phyloP scores from a whole-genome alignment of 64 coral and sea anemone species.

The Platygyra sinensis region DNA sequence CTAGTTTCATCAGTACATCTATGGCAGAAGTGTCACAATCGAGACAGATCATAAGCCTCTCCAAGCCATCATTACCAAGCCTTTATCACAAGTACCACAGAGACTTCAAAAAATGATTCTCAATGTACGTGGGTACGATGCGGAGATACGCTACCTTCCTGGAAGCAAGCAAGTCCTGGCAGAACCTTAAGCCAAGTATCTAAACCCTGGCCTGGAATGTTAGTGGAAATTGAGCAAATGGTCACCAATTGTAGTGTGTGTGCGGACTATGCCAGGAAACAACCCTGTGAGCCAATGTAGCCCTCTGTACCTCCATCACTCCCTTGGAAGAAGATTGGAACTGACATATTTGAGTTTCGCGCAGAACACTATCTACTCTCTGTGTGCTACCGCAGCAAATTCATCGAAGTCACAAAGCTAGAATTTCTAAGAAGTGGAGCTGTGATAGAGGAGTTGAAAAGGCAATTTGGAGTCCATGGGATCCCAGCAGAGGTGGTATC shows the following conservation, averaged over 20 bases:
- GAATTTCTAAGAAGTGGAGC: conserved; percentile 1
- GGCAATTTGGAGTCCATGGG: conserved; percentile 8
- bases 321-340: conserved; percentile 27
- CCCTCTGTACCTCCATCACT: neutral
- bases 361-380: neutral
- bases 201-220: conserved; percentile 45
- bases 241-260: neutral
- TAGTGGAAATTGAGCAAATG: neutral
- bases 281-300: conserved; percentile 1
- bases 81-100: no score
- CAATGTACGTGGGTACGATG: no score
- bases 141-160: no score
- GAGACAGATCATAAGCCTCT: no score
- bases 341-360: neutral
- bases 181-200: conserved; percentile 1
- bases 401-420: neutral
- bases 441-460: conserved; percentile 17
- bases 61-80: no score
- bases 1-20: no score
- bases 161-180: no score
- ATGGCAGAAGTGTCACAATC: no score
- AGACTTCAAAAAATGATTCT: no score
- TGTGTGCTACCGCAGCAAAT: conserved; percentile 26
- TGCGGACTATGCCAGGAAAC: neutral
- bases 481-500: conserved; percentile 30